Evolutionary conservation across 2,113 vertebrate species (phyloP), one percentile per base, ranked within the genome.

Genomic region (Dipodomys ordii): DNA sequence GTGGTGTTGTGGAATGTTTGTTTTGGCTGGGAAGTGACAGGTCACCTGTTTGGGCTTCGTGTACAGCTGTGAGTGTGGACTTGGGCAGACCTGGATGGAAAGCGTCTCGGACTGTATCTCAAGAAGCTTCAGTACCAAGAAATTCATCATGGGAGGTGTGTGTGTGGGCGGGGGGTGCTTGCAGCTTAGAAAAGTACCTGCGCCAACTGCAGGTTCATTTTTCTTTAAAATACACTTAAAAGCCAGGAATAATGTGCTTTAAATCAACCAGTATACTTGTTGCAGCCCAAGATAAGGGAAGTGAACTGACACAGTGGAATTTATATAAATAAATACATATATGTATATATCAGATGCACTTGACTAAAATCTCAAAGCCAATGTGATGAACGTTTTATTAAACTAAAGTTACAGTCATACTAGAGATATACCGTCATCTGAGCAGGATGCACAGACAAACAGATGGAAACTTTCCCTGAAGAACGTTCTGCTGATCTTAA

Each of bases 151-250:
- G 25, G 32, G 46, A 94, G 79, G 88, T n/a, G 23, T n/a, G 11
- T 16, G 30, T 15, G 16, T 18, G 30, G n/a, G 39, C 4, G 39
- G 4, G 39, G 39, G 39, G 39, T 39, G 39, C 39, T 39, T 18
- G 68, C n/a, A 46, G 28, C 44, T 46, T 62, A 72, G 71, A 3
- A 0, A 30, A 13, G 4, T 23, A 69, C 28, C 68, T 64, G 32
- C 69, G 57, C 4, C 53, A 74, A 92, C 23, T 3, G 20, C 35
- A 77, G 27, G 1, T 3, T 68, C 9, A 2, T 67, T 72, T 88
- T n/a, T 30, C 69, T 95, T 92, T 90, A 32, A 93, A 74, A 84
- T 77, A 46, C 92, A 10, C 49, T 10, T 46, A 76, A 93, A 87
- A 64, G 19, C 46, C 25, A 27, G 32, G 30, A 76, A 28, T 83